Evolutionary conservation across 2,113 vertebrate genomes (phyloP).

Genomic region (Phoxinus phoxinus): DNA sequence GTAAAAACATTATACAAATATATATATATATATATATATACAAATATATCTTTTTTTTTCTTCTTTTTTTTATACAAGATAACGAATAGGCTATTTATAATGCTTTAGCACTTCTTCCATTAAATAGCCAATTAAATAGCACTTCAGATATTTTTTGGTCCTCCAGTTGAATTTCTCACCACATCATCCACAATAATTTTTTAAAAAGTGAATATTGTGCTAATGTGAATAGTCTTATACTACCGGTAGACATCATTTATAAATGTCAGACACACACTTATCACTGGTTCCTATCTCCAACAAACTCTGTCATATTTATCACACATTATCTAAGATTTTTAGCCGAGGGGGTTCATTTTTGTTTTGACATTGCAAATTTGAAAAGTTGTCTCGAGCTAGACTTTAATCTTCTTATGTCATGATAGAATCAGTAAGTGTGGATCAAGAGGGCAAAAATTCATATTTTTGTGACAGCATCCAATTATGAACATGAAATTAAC

Average conservation of each 20-base stretch:
- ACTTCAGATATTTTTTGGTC: not conserved
- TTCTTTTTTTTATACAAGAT: too few relatives aligned
- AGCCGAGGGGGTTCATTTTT: not conserved
- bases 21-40: too few relatives aligned
- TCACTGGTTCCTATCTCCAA: not conserved
- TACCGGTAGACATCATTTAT: not conserved
- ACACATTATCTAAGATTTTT: not conserved
- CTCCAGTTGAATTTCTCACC: not conserved
- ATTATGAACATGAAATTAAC: not conserved
- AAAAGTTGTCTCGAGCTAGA: not conserved
- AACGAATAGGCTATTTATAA: too few relatives aligned
- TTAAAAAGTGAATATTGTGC: not conserved
- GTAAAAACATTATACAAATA: too few relatives aligned
- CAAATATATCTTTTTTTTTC: too few relatives aligned
- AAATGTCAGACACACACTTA: not conserved
- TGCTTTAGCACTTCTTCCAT: not conserved
- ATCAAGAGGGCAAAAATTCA: slow-evolving; percentile 2
- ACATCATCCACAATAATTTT: not conserved
- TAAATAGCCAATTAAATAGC: not conserved
- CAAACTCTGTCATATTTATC: not conserved
- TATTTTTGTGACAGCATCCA: slow-evolving; percentile 2
- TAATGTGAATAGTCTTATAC: not conserved
- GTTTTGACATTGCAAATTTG: not conserved
- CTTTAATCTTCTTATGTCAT: not conserved
- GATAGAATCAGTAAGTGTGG: not conserved